These are phyloP conservation scores for Dicyrtomina minuta DNA, from an alignment of 2,888 invertebrate genomes.

Conservation along the genomic window DNA sequence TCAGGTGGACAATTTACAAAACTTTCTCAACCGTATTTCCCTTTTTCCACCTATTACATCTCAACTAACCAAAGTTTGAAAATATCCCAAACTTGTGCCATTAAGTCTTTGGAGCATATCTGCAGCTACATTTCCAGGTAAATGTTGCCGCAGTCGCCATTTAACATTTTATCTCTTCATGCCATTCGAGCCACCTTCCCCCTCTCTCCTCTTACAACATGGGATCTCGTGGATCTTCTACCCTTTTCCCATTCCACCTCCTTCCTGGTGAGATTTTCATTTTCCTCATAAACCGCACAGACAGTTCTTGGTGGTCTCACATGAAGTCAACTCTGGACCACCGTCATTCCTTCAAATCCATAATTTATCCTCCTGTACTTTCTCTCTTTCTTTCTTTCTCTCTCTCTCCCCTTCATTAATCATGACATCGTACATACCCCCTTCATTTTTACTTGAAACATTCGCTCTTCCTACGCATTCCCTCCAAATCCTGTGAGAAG, in stretches of 20 bases:
- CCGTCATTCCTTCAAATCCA: no score
- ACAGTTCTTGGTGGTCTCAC: no score
- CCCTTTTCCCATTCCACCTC: no score
- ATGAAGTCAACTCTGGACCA: no score
- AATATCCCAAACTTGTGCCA: background rate
- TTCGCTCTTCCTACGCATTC: background rate
- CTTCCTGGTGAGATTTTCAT: background rate
- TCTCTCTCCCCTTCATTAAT: no score
- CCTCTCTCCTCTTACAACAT: no score
- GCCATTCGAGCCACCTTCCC: no score
- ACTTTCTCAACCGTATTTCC: background rate
- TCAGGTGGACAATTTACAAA: slow-evolving; percentile 19
- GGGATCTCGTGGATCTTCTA: no score
- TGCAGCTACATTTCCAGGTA: background rate
- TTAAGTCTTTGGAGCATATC: background rate
- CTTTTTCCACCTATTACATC: background rate
- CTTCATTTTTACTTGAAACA: no score
- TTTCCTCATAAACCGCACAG: background rate
- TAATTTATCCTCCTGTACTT: no score
- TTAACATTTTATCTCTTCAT: no score
- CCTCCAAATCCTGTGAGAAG: background rate
- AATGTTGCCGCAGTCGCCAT: slow-evolving; percentile 5
- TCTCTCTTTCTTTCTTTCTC: no score
- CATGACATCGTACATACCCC: background rate
- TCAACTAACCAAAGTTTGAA: background rate